These are phyloP conservation scores for Phoxinus dragarum DNA, from an alignment of 2,797 vertebrate species.

Conservation along the genomic window DNA sequence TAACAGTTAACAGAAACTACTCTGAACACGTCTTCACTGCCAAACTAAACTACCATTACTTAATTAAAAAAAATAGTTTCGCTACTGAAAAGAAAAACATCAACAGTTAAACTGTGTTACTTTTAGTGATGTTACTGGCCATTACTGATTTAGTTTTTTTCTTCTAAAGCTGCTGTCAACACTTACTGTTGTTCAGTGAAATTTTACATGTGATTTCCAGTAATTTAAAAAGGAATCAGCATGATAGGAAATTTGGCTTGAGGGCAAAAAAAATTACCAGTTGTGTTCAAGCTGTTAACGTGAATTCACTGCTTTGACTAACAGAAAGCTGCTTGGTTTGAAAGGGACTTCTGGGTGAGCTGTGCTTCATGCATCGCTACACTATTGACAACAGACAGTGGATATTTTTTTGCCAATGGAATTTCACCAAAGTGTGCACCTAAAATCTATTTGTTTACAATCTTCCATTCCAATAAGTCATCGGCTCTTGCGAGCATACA, in stretches of 20 bases:
- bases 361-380: neutral
- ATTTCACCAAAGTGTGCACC: neutral
- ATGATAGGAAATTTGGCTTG: neutral
- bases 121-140: neutral
- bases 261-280: neutral
- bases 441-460: constrained; percentile 31
- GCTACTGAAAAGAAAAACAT: neutral
- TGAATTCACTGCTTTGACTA: neutral
- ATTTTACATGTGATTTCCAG: neutral
- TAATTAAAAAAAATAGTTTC: neutral
- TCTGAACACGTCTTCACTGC: neutral
- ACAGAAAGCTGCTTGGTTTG: neutral
- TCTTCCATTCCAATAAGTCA: constrained; percentile 11
- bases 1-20: neutral
- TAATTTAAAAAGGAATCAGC: neutral
- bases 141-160: neutral
- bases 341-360: neutral
- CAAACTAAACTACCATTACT: neutral
- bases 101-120: neutral
- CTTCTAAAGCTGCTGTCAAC: neutral
- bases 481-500: neutral
- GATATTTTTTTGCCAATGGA: neutral
- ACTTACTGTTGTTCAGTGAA: neutral
- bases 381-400: constrained; percentile 1
- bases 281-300: neutral